Conservation (phyloP, 2,888 invertebrate species). For the Nephrotoma appendiculata region DNA sequence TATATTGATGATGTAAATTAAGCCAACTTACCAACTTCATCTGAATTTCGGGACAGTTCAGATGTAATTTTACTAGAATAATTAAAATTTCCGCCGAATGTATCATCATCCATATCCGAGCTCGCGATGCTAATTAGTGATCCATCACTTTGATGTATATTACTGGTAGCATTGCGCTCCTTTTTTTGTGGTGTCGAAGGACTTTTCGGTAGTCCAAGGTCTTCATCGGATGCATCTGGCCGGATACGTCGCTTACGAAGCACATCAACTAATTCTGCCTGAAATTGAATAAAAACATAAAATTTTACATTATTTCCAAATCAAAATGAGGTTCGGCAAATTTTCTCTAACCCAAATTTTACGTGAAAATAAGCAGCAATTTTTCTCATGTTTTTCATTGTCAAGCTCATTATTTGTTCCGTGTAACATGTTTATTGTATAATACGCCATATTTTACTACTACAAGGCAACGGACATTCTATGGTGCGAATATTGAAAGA, state of each 20-base stretch:
- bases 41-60: slow-evolving; percentile 16
- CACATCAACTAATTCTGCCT: slow-evolving; percentile 65
- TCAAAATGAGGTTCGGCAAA: not conserved
- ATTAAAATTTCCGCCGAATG: slow-evolving; percentile 11
- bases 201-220: slow-evolving; percentile 59
- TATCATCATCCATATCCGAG: slow-evolving; percentile 54
- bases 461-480: not conserved
- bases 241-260: slow-evolving; percentile 49
- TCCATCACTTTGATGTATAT: slow-evolving; percentile 35
- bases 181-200: slow-evolving; percentile 53
- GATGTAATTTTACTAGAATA: slow-evolving; percentile 11
- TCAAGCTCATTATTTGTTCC: not conserved
- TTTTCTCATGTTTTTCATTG: not conserved
- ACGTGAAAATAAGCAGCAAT: not conserved
- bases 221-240: slow-evolving; percentile 56
- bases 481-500: not conserved
- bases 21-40: slow-evolving; percentile 17
- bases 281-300: slow-evolving; percentile 18
- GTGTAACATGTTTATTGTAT: not conserved
- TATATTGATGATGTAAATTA: not conserved
- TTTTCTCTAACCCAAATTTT: not conserved
- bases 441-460: not conserved
- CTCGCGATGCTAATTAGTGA: slow-evolving; percentile 65
- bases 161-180: slow-evolving; percentile 27
- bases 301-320: not conserved